Evolutionary conservation across 2,797 vertebrate species (phyloP).

Genomic region (Ara ararauna): DNA sequence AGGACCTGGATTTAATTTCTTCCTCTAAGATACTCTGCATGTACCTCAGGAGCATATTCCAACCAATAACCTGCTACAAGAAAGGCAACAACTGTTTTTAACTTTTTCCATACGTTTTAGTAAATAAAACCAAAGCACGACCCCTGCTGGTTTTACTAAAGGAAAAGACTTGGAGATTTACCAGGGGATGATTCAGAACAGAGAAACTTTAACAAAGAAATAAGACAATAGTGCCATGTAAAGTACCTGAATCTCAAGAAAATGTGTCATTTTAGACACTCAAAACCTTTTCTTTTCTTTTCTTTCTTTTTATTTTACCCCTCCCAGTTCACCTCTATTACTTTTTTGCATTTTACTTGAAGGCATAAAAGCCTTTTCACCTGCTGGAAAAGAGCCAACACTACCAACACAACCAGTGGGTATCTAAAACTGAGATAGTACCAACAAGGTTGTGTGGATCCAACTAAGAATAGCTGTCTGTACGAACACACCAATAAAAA

Average conservation of each 20-base stretch:
- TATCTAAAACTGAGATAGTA: not conserved
- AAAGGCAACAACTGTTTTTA: not conserved
- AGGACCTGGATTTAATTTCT: not conserved
- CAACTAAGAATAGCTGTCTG: not conserved
- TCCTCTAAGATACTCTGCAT: not conserved
- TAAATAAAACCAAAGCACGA: not conserved
- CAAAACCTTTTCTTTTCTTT: not conserved
- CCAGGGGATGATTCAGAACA: not conserved
- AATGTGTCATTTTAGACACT: fast-evolving
- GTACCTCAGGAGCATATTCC: not conserved
- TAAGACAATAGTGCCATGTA: not conserved
- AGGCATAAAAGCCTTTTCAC: not conserved
- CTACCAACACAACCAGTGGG: not conserved
- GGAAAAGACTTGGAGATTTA: not conserved
- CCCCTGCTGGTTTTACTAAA: not conserved
- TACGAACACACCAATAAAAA: not conserved
- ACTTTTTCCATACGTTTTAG: fast-evolving
- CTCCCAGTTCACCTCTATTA: not conserved
- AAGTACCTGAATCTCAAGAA: not conserved
- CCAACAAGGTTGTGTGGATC: not conserved
- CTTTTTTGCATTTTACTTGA: not conserved
- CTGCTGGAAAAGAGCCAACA: not conserved
- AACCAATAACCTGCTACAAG: not conserved
- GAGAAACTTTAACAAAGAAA: not conserved
- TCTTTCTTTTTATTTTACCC: not conserved